Evolutionary conservation across 2,797 vertebrate genomes (phyloP).

Genomic region (Typhlichthys subterraneus): DNA sequence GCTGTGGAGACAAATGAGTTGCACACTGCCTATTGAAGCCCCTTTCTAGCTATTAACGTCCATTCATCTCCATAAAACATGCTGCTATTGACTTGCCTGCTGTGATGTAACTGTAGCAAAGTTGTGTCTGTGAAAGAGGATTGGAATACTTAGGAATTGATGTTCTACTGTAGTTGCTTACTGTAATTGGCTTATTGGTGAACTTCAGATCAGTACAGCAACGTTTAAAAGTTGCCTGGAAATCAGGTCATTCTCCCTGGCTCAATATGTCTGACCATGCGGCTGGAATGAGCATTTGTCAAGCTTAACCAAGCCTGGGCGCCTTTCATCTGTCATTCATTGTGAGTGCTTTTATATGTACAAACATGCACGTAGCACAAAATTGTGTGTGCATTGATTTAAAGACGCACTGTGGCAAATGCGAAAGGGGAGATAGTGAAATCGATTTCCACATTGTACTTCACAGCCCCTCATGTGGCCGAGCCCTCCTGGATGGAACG

Average conservation of each 20-base stretch:
- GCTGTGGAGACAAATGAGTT: constrained; percentile 66
- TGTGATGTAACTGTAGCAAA: constrained; percentile 42
- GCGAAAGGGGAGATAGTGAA: constrained; percentile 76
- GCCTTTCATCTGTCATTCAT: constrained; percentile 54
- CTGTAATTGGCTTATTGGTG: constrained; percentile 43
- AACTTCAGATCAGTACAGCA: constrained; percentile 35
- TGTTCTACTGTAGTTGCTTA: constrained; percentile 64
- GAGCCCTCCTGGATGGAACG: constrained; percentile 73
- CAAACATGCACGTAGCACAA: constrained; percentile 54
- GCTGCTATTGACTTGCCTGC: constrained; percentile 18
- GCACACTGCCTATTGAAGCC: constrained; percentile 51
- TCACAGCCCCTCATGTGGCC: constrained; percentile 82
- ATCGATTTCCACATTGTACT: constrained; percentile 85
- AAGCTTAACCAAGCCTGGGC: constrained; percentile 59
- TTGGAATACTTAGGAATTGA: constrained; percentile 77
- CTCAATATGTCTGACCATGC: constrained; percentile 4
- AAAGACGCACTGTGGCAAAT: constrained; percentile 65
- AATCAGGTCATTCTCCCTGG: constrained; percentile 45
- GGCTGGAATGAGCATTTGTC: constrained; percentile 57
- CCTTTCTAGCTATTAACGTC: constrained; percentile 42
- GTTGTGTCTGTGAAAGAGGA: constrained; percentile 70
- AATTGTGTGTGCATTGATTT: constrained; percentile 50
- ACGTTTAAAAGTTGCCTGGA: constrained; percentile 29
- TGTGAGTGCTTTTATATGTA: constrained; percentile 69
- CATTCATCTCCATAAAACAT: not conserved